Evolutionary conservation across 2,113 vertebrate genomes (phyloP), one percentile per base, ranked within the genome.

Genomic region (Pygathrix nemaeus): DNA sequence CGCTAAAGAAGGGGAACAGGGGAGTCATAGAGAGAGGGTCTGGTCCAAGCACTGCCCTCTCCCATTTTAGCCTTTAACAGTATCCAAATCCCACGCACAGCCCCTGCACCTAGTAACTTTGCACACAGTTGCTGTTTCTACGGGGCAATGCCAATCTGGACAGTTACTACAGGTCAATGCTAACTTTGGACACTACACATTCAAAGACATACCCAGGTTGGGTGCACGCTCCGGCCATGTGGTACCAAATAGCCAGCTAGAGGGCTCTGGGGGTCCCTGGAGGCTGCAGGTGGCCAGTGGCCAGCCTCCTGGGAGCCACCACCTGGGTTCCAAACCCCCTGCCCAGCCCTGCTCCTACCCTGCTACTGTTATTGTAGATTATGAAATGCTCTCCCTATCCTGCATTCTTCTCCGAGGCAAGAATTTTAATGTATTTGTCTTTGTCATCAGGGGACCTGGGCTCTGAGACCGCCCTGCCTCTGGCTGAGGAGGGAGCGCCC

Each of bases 361-460:
- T 52, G 96, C 97, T 97, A 89, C 7, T 94, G 98, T 99, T 99
- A 98, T 99, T 99, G 97, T 97, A 99, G 98, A 98, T 99, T 99
- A 99, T 99, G 99, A 99, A 99, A 98, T 98, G 97, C 98, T 99
- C 98, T 98, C 98, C 97, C 98, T 97, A 98, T 98, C 98, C 98
- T 11, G 98, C 99, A 99, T 99, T 99, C 99, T 99, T 99, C 98
- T 98, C 98, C 88, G 82, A 98, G 98, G 98, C 98, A 99, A 99
- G 99, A 99, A 99, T 99, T 99, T 99, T 99, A 99, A 99, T 99
- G 99, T 99, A 99, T 99, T 99, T 99, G 98, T 99, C 99, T 99
- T 98, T 99, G 98, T 98, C 98, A 98, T 99, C 98, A 98, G 98
- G 98, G 98, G 98, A 99, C 97, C 98, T 61, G 92, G 97, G 98